Percentiles rank a stretch among this genome's conserved stretches.
These are phyloP conservation scores for Pristiophorus japonicus DNA, from an alignment of 2,113 vertebrate species.

Conservation along the genomic window DNA sequence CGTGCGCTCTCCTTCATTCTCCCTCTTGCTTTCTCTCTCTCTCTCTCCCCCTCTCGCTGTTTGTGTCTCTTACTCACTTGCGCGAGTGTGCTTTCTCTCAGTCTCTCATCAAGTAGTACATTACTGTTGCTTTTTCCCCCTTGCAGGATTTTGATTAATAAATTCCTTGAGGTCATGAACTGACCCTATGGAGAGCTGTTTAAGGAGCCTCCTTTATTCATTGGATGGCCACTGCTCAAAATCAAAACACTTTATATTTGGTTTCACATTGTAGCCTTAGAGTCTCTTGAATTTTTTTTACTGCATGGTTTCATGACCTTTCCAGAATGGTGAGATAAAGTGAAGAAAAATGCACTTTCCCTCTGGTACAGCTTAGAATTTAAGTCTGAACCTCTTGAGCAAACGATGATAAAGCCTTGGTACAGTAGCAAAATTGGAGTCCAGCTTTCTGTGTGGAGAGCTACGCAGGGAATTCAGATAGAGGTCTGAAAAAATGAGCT, in stretches of 20 bases:
- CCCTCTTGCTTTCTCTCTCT: no score
- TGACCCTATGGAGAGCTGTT: background rate
- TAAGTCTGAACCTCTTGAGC: background rate
- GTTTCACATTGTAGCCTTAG: background rate
- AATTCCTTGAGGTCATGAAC: background rate
- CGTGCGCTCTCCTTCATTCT: background rate
- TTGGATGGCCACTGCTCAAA: background rate
- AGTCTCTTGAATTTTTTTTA: background rate
- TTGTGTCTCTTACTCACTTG: no score
- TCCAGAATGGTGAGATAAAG: background rate
- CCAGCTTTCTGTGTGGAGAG: background rate
- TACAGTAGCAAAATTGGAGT: background rate
- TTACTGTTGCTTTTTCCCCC: background rate
- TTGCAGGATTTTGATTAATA: background rate
- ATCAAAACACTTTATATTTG: background rate
- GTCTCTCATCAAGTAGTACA: background rate
- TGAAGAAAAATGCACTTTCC: background rate
- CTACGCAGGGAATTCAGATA: background rate
- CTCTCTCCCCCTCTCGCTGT: no score
- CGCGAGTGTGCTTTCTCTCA: no score
- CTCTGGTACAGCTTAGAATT: background rate
- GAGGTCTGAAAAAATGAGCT: background rate
- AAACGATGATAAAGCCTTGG: background rate
- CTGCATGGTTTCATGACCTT: background rate
- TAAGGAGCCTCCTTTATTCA: background rate